phyloP scores from a whole-genome alignment of 2,888 invertebrate species.

The Nemotelus pantherinus region DNA sequence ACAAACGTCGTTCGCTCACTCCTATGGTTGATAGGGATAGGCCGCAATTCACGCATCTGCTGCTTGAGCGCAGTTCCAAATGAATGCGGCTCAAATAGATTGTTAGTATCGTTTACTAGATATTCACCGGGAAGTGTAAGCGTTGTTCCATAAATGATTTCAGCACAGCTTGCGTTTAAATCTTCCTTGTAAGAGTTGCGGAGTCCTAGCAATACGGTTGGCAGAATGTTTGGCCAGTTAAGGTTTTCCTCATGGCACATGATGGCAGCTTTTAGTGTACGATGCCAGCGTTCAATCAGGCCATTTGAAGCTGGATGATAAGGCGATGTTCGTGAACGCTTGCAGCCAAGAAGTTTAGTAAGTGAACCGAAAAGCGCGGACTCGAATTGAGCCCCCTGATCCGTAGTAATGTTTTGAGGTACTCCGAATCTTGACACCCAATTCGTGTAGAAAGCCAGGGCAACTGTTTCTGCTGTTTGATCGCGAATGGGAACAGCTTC shows the following conservation, averaged over 20 bases:
- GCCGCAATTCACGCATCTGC: background rate
- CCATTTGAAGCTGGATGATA: constrained; percentile 62
- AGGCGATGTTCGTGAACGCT: constrained; percentile 55
- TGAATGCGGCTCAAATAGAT: background rate
- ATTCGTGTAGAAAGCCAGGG: constrained; percentile 52
- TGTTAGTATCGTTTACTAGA: background rate
- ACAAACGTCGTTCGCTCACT: no score
- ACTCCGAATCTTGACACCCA: background rate
- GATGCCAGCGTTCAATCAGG: constrained; percentile 61
- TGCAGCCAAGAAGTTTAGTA: constrained; percentile 53
- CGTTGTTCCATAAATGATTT: background rate
- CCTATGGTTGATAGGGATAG: background rate
- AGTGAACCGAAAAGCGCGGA: constrained; percentile 46
- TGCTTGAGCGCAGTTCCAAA: background rate
- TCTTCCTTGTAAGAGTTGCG: background rate
- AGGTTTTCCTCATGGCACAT: constrained; percentile 46
- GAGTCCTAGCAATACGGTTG: background rate
- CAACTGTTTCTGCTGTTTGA: constrained; percentile 21
- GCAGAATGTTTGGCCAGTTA: background rate
- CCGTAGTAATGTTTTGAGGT: background rate
- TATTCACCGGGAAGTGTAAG: background rate
- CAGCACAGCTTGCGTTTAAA: constrained; percentile 1
- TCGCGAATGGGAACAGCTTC: background rate
- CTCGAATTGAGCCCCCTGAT: background rate
- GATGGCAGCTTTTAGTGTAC: constrained; percentile 56